These are phyloP conservation scores for Oxycera nigricornis DNA, from an alignment of 2,888 invertebrate species.

Conservation along the genomic window DNA sequence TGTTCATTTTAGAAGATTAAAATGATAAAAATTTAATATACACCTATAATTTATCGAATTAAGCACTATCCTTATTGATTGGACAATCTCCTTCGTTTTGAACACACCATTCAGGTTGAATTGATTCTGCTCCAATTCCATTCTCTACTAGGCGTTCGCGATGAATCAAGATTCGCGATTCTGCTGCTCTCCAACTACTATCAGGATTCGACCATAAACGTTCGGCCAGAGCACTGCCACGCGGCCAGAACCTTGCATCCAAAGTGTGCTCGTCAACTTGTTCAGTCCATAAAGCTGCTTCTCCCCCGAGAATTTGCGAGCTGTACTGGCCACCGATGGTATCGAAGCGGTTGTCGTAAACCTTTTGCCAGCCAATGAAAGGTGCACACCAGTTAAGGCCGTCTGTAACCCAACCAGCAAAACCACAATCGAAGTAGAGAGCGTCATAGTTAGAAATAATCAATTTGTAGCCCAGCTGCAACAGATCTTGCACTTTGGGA, in stretches of 20 bases:
- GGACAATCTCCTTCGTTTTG: constrained; percentile 80
- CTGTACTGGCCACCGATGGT: constrained; percentile 66
- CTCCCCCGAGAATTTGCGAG: constrained; percentile 71
- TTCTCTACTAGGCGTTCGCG: constrained; percentile 75
- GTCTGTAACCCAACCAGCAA: constrained; percentile 79
- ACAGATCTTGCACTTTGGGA: constrained; percentile 69
- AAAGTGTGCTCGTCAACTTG: constrained; percentile 75
- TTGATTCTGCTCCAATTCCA: constrained; percentile 73
- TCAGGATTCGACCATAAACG: constrained; percentile 81
- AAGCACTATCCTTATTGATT: constrained; percentile 36
- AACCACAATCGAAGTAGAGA: constrained; percentile 86
- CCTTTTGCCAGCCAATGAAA: constrained; percentile 87
- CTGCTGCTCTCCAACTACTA: constrained; percentile 72
- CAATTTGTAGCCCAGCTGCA: constrained; percentile 75
- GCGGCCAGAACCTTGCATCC: constrained; percentile 81
- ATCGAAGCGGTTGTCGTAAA: constrained; percentile 79
- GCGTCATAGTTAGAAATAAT: constrained; percentile 90
- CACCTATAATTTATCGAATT: background rate
- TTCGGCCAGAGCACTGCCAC: constrained; percentile 84
- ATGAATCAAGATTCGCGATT: constrained; percentile 70
- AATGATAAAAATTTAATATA: background rate
- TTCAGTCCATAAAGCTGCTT: constrained; percentile 87
- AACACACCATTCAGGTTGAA: constrained; percentile 86
- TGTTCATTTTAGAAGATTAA: background rate
- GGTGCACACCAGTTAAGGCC: constrained; percentile 91